Conservation (phyloP, 1,140 invertebrate genomes). For the Scaptomyza pallida region DNA sequence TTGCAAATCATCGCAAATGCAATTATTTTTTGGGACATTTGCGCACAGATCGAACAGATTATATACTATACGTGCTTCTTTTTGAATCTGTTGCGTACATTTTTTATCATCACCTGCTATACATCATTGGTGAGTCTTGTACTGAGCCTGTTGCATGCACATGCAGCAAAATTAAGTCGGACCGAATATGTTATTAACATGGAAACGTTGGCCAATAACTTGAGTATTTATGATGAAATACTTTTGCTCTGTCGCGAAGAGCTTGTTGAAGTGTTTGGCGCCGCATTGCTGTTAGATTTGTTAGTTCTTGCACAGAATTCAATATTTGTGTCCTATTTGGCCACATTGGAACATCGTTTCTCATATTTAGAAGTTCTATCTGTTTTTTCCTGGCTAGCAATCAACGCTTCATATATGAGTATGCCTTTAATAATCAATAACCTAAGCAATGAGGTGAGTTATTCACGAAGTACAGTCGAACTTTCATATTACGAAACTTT, state of each 20-base stretch:
- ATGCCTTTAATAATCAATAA: slow-evolving; percentile 14
- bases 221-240: slow-evolving; percentile 12
- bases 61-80: slow-evolving; percentile 2
- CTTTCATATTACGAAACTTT: too few species aligned
- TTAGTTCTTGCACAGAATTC: slow-evolving; percentile 4
- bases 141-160: slow-evolving; percentile 4
- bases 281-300: background rate
- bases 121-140: slow-evolving; percentile 5
- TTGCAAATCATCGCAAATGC: background rate
- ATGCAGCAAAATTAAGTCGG: background rate
- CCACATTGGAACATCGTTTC: slow-evolving; percentile 4
- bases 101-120: slow-evolving; percentile 26
- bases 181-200: background rate
- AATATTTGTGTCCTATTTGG: slow-evolving; percentile 14
- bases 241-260: slow-evolving; percentile 10
- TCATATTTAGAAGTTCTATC: too few species aligned
- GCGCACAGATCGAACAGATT: background rate
- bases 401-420: background rate
- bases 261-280: slow-evolving; percentile 6
- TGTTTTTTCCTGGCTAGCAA: background rate
- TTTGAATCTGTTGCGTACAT: slow-evolving; percentile 1
- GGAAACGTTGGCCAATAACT: background rate
- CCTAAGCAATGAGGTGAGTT: slow-evolving; percentile 18
- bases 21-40: background rate
- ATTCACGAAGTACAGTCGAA: too few species aligned